A percentile compares a stretch with the other conserved stretches of the same genome.
phyloP scores from a whole-genome alignment of 2,113 vertebrate species.

The Sarotherodon lohbergeri region DNA sequence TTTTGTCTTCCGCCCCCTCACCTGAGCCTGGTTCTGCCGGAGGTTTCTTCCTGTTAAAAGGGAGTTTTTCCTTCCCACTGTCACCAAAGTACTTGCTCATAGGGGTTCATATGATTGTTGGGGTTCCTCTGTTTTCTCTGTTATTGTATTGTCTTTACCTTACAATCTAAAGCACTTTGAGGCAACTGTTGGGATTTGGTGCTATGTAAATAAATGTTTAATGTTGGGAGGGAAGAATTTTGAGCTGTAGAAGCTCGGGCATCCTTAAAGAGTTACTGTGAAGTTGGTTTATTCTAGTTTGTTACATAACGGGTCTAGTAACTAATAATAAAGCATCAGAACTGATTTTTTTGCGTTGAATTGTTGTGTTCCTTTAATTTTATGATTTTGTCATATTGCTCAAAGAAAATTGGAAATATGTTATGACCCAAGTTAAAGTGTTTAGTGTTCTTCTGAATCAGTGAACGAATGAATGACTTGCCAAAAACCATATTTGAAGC shows the following conservation, averaged over 20 bases:
- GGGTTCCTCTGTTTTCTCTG: neutral
- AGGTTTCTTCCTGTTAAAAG: neutral
- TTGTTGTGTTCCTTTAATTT: neutral
- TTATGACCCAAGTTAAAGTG: neutral
- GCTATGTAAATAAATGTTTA: neutral
- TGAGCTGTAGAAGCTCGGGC: neutral
- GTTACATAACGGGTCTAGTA: neutral
- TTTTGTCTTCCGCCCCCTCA: neutral
- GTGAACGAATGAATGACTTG: rapidly evolving
- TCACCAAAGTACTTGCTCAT: neutral
- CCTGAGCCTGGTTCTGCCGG: rapidly evolving
- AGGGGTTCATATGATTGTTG: neutral
- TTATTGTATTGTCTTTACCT: rapidly evolving
- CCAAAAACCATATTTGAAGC: neutral
- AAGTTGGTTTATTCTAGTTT: neutral
- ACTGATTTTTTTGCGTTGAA: neutral
- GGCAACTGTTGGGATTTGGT: neutral
- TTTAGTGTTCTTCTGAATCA: neutral
- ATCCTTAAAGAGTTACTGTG: neutral
- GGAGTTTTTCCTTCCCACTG: neutral
- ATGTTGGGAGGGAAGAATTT: neutral
- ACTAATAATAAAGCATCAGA: neutral
- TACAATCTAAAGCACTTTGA: neutral
- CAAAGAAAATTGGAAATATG: neutral
- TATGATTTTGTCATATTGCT: neutral